These are phyloP conservation scores for Netelia virgata DNA, from an alignment of 2,888 invertebrate genomes.

Conservation along the genomic window DNA sequence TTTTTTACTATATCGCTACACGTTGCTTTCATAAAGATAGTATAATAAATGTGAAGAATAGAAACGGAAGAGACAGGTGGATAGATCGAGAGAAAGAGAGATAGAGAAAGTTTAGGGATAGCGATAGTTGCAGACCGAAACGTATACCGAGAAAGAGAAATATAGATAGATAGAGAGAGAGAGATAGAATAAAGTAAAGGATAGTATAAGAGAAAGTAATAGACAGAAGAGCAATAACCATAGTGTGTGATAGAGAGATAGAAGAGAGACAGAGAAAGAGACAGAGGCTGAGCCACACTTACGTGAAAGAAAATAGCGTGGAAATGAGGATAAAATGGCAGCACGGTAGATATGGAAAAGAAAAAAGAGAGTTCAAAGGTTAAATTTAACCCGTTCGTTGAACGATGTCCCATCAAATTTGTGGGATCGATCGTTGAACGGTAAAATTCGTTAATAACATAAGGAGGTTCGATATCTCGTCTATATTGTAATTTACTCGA, in stretches of 20 bases:
- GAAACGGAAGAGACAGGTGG: slow-evolving; percentile 67
- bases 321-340: slow-evolving; percentile 84
- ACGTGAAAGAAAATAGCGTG: slow-evolving; percentile 84
- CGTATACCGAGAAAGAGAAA: slow-evolving; percentile 55
- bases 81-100: slow-evolving; percentile 57
- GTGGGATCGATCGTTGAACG: slow-evolving; percentile 52
- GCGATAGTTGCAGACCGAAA: slow-evolving; percentile 64
- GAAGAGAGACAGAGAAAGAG: slow-evolving; percentile 72
- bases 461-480: slow-evolving; percentile 42
- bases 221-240: slow-evolving; percentile 72
- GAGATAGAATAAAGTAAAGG: slow-evolving; percentile 52
- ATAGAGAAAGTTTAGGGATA: slow-evolving; percentile 62
- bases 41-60: slow-evolving; percentile 67
- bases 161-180: slow-evolving; percentile 51
- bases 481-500: background rate
- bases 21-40: slow-evolving; percentile 69
- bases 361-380: slow-evolving; percentile 80
- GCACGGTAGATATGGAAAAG: slow-evolving; percentile 83
- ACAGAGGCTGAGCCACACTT: slow-evolving; percentile 82
- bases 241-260: slow-evolving; percentile 51
- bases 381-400: slow-evolving; percentile 77
- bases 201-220: slow-evolving; percentile 63
- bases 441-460: background rate
- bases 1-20: slow-evolving; percentile 66
- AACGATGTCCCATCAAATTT: slow-evolving; percentile 61